Percentiles rank a stretch among this genome's conserved stretches.
Conservation (phyloP, 2,113 vertebrate species). For the Rafetus swinhoei region DNA sequence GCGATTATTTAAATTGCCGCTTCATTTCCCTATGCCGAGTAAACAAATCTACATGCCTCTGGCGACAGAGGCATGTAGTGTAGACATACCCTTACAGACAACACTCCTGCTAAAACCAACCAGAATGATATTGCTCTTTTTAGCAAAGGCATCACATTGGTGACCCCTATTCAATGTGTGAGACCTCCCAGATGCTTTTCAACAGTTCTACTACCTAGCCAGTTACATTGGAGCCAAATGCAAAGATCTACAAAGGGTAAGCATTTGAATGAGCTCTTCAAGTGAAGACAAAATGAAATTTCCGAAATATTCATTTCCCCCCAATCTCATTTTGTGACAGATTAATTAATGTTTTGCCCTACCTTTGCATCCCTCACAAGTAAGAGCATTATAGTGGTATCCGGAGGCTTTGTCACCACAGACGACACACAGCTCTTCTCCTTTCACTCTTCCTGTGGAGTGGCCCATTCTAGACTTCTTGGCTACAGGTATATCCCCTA, state of each 20-base stretch:
- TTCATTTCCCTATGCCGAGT: no score
- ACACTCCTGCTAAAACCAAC: neutral
- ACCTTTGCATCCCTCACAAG: constrained; percentile 99
- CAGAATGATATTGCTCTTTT: neutral
- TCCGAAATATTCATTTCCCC: neutral
- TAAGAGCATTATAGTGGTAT: constrained; percentile 98
- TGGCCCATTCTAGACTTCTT: constrained; percentile 86
- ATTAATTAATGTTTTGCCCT: constrained; percentile 34
- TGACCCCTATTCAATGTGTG: neutral
- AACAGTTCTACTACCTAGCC: neutral
- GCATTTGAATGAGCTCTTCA: neutral
- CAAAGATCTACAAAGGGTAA: neutral
- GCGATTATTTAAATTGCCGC: no score
- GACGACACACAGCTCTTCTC: constrained; percentile 96
- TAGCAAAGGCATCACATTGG: neutral
- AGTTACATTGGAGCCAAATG: accelerated
- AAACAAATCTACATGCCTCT: no score
- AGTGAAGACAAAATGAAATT: neutral
- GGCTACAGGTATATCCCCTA: constrained; percentile 79
- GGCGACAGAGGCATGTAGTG: no score
- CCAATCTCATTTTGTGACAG: neutral
- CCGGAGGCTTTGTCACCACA: constrained; percentile 98
- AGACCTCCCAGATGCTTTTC: neutral
- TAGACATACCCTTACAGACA: neutral
- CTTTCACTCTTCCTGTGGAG: constrained; percentile 87